These are phyloP conservation scores for Asbolus verrucosus DNA, from an alignment of 1,140 invertebrate species.

Conservation along the genomic window DNA sequence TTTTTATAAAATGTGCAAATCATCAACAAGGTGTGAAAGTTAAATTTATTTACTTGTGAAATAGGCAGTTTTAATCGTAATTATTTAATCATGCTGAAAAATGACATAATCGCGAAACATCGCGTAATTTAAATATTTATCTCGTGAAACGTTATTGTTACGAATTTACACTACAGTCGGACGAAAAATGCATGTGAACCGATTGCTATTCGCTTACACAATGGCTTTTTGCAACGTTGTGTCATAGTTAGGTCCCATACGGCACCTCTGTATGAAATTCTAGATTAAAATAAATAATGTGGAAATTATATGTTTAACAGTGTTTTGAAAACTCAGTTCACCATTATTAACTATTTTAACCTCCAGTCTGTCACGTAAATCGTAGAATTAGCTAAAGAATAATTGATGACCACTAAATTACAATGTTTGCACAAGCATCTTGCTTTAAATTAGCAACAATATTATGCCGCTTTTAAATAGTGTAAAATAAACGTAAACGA, in stretches of 20 bases:
- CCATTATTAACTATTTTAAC: conserved; percentile 8
- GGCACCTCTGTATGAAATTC: too few relatives aligned
- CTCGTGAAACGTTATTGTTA: background rate
- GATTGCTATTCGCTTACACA: too few relatives aligned
- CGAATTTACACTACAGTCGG: background rate
- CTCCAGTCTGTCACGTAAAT: conserved; percentile 6
- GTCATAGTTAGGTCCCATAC: too few relatives aligned
- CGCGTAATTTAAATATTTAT: too few relatives aligned
- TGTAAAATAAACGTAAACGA: too few relatives aligned
- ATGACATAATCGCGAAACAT: conserved; percentile 21
- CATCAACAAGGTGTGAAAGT: conserved; percentile 20
- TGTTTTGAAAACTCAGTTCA: too few relatives aligned
- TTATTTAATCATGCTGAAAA: conserved; percentile 8
- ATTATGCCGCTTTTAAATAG: too few relatives aligned
- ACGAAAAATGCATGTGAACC: too few relatives aligned
- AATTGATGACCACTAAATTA: conserved; percentile 16
- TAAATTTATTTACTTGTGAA: conserved; percentile 15
- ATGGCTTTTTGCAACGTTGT: too few relatives aligned
- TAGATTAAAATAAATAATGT: background rate
- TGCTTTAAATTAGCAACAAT: conserved; percentile 10
- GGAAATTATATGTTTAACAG: too few relatives aligned
- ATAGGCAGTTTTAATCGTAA: conserved; percentile 2
- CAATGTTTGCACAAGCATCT: background rate
- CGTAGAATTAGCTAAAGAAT: too few relatives aligned
- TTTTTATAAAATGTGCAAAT: background rate